Evolutionary conservation across 2,888 invertebrate genomes (phyloP).

Genomic region (Troides helena): DNA sequence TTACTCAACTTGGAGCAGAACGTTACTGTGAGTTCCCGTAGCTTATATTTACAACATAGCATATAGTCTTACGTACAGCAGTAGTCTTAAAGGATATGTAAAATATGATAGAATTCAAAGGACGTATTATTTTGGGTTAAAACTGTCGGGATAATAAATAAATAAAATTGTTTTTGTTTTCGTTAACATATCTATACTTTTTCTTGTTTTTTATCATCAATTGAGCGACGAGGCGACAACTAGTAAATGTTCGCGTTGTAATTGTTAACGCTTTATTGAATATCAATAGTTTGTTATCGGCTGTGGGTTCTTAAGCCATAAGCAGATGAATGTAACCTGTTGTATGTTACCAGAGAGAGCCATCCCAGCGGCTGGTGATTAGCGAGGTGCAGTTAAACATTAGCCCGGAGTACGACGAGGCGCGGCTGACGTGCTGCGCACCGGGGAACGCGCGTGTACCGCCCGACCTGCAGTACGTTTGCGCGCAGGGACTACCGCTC

Average conservation of each 20-base stretch:
- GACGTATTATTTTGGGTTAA: neutral
- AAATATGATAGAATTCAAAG: neutral
- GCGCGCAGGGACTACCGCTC: conserved; percentile 59
- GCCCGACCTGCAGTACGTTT: conserved; percentile 44
- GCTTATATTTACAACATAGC: neutral
- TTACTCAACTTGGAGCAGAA: conserved; percentile 59
- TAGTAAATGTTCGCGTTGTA: too few relatives aligned
- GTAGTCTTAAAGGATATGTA: neutral
- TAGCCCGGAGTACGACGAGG: conserved; percentile 58
- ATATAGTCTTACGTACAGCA: too few relatives aligned
- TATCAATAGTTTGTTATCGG: too few relatives aligned
- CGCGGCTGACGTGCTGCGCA: conserved; percentile 65
- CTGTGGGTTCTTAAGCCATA: too few relatives aligned
- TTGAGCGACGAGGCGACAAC: too few relatives aligned
- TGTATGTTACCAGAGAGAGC: conserved; percentile 48
- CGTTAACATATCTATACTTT: too few relatives aligned
- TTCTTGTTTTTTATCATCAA: too few relatives aligned
- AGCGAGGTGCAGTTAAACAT: conserved; percentile 57
- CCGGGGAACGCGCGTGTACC: conserved; percentile 48
- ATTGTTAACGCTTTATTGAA: neutral
- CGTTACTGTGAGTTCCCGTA: conserved; percentile 45
- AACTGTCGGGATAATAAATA: neutral
- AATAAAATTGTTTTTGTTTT: neutral
- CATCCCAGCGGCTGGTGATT: conserved; percentile 59
- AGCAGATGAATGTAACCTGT: too few relatives aligned